phyloP scores from a whole-genome alignment of 2,797 vertebrate genomes.

The Poecilia picta region DNA sequence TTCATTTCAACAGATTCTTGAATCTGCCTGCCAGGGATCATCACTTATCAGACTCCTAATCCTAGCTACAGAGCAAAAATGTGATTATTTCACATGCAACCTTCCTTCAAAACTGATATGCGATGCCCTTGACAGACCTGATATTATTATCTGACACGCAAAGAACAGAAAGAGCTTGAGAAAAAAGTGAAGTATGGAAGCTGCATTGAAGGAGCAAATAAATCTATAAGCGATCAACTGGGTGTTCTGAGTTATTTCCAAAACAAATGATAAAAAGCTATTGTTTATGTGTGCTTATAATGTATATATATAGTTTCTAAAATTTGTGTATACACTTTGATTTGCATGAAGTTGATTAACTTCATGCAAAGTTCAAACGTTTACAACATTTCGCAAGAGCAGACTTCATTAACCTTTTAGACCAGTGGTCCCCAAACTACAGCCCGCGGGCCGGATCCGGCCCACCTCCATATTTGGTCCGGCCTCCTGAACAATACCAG shows the following conservation, averaged over 20 bases:
- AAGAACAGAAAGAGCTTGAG: background rate
- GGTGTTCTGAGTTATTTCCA: background rate
- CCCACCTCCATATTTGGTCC: too few relatives aligned
- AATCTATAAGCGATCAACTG: background rate
- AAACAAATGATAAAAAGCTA: background rate
- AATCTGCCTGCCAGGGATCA: constrained; percentile 7
- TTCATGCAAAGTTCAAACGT: constrained; percentile 22
- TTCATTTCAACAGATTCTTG: constrained; percentile 32
- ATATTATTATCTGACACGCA: constrained; percentile 1
- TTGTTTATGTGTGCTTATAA: background rate
- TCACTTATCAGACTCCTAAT: constrained; percentile 37
- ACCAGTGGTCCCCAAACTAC: background rate
- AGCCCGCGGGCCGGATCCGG: too few relatives aligned
- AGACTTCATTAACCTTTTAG: constrained; percentile 36
- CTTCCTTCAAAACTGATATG: constrained; percentile 28
- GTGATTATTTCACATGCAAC: constrained; percentile 40
- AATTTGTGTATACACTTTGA: background rate
- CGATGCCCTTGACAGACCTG: constrained; percentile 8
- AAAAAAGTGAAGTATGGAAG: background rate
- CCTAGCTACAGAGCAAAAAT: constrained; percentile 19
- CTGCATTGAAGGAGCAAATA: background rate
- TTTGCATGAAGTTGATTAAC: constrained; percentile 6
- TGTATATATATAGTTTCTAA: background rate
- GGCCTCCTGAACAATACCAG: too few relatives aligned
- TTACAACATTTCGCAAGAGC: constrained; percentile 12